Percentiles rank a stretch among this genome's conserved stretches.
Conservation (phyloP, 2,888 invertebrate genomes). For the Platycheirus rosarum region DNA sequence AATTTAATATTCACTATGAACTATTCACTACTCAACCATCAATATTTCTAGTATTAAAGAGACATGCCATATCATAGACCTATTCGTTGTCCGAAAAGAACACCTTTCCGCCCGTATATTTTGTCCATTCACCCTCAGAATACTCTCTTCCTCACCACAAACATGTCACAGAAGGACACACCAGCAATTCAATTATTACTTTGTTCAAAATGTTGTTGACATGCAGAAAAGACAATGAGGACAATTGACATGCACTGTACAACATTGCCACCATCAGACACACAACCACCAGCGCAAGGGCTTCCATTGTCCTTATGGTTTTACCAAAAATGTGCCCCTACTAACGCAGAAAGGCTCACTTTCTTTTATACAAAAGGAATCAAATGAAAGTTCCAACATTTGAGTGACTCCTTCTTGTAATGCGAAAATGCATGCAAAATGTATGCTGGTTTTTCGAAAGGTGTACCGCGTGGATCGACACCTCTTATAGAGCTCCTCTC, state of each 20-base stretch:
- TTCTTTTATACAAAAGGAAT: constrained; percentile 2
- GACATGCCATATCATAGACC: not conserved
- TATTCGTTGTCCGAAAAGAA: not conserved
- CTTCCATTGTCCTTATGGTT: not conserved
- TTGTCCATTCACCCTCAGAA: constrained; percentile 11
- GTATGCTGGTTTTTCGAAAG: constrained; percentile 23
- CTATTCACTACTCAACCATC: no score
- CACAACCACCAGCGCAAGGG: not conserved
- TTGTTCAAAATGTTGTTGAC: constrained; percentile 29
- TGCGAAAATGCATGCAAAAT: constrained; percentile 18
- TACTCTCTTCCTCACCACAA: not conserved
- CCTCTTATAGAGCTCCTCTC: constrained; percentile 5
- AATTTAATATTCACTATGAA: no score
- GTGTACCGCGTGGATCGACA: not conserved
- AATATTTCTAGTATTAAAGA: not conserved
- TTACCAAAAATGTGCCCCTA: constrained; percentile 27
- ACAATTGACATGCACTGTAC: constrained; percentile 13
- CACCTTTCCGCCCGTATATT: constrained; percentile 27
- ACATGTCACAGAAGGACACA: constrained; percentile 9
- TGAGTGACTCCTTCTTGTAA: no score
- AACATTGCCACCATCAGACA: not conserved
- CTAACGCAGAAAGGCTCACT: constrained; percentile 18
- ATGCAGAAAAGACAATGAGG: constrained; percentile 6
- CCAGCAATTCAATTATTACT: constrained; percentile 14
- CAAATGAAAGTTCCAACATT: not conserved